Evolutionary conservation across 2,797 vertebrate species (phyloP).

Genomic region (Salarias fasciatus): DNA sequence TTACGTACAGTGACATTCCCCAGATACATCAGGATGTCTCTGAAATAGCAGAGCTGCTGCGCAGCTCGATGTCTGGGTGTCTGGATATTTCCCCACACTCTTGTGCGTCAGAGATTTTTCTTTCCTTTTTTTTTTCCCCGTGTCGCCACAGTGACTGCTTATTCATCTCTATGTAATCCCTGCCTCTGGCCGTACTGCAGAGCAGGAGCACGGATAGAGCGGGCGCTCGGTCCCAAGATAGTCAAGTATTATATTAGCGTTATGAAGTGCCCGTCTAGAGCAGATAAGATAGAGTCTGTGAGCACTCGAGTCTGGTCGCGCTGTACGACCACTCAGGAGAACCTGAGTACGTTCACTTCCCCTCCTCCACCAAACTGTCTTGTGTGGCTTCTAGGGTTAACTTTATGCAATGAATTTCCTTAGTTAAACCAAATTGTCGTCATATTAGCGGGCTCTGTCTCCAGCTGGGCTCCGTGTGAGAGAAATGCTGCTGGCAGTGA

Average conservation of each 20-base stretch:
- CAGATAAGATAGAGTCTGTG: conserved; percentile 67
- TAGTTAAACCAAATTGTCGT: conserved; percentile 36
- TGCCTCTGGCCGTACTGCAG: conserved; percentile 47
- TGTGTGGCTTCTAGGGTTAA: conserved; percentile 14
- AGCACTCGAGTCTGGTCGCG: conserved; percentile 61
- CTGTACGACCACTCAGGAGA: conserved; percentile 47
- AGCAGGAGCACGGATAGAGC: conserved; percentile 45
- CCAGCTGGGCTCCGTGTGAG: conserved; percentile 49
- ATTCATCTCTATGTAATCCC: conserved; percentile 67
- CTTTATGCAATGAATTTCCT: conserved; percentile 5
- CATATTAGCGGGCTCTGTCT: conserved; percentile 32
- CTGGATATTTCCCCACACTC: conserved; percentile 31
- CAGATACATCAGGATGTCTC: conserved; percentile 43
- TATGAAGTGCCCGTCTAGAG: conserved; percentile 64
- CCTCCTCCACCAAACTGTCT: conserved; percentile 23
- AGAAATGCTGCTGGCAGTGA: conserved; percentile 60
- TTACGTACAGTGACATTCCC: conserved; percentile 33
- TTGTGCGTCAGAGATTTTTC: conserved; percentile 25
- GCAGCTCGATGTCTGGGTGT: conserved; percentile 21
- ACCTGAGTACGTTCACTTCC: conserved; percentile 36
- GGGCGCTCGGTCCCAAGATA: conserved; percentile 41
- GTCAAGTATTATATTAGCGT: conserved; percentile 69
- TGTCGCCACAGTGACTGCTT: conserved; percentile 54
- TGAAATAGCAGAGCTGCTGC: conserved; percentile 33
- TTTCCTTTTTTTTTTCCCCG: not conserved